Evolutionary conservation across 2,797 vertebrate species (phyloP).

Genomic region (Trematomus bernacchii): DNA sequence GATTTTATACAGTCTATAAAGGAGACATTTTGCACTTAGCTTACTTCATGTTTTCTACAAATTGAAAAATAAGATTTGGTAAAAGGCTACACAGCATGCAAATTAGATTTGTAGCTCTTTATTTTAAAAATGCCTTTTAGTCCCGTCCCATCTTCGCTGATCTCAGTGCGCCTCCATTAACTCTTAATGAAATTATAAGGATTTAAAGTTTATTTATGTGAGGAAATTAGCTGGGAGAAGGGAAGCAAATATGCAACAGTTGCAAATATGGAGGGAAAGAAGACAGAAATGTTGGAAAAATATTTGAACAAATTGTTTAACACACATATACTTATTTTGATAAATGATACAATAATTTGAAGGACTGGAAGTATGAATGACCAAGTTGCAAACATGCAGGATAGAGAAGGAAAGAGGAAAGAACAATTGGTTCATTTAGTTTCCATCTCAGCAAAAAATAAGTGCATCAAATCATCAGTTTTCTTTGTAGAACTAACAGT

Average conservation of each 20-base stretch:
- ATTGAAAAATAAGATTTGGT: slow-evolving; percentile 52
- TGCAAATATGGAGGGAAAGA: slow-evolving; percentile 2
- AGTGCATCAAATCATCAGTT: slow-evolving; percentile 13
- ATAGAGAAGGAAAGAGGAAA: background rate
- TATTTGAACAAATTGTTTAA: slow-evolving; percentile 10
- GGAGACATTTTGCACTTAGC: slow-evolving; percentile 46
- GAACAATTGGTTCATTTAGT: background rate
- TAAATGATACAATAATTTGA: background rate
- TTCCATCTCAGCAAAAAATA: slow-evolving; percentile 5
- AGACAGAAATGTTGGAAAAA: background rate
- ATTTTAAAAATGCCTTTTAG: slow-evolving; percentile 34
- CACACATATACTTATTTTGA: slow-evolving; percentile 23
- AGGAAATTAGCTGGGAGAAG: slow-evolving; percentile 4
- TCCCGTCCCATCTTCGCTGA: background rate
- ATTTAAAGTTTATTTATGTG: slow-evolving; percentile 25
- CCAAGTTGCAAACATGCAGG: background rate
- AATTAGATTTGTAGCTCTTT: slow-evolving; percentile 52
- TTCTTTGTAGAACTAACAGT: slow-evolving; percentile 1
- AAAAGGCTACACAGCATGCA: slow-evolving; percentile 26
- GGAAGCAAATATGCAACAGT: background rate
- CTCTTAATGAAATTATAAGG: slow-evolving; percentile 19
- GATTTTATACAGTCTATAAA: slow-evolving; percentile 53
- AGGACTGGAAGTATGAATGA: background rate
- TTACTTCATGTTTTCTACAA: slow-evolving; percentile 50
- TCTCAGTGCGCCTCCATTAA: background rate